A percentile compares a stretch with the other conserved stretches of the same genome.
phyloP scores from a whole-genome alignment of 2,113 vertebrate genomes.

The Heliornis fulica region DNA sequence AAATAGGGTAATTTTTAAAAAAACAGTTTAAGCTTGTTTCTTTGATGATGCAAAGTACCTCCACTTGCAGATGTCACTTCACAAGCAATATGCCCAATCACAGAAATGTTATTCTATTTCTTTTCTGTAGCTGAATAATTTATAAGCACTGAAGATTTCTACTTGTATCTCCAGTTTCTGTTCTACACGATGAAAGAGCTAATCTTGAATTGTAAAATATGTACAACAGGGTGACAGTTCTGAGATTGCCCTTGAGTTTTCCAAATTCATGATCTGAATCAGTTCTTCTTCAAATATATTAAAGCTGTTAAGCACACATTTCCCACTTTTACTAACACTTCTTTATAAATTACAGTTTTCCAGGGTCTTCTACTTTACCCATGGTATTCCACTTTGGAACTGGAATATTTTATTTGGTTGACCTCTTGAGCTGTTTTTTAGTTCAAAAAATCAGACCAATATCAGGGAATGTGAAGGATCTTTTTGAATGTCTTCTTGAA shows the following conservation, averaged over 20 bases:
- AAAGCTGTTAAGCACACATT: not conserved
- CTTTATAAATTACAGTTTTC: not conserved
- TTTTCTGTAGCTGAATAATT: not conserved
- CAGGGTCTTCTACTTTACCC: not conserved
- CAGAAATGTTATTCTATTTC: not conserved
- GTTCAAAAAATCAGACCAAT: not conserved
- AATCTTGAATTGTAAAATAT: not conserved
- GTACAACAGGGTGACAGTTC: not conserved
- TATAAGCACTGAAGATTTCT: not conserved
- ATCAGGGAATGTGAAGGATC: slow-evolving; percentile 77
- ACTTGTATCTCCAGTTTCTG: not conserved
- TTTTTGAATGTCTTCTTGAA: slow-evolving; percentile 94
- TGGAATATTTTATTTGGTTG: not conserved
- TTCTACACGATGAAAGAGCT: not conserved
- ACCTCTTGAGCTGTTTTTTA: not conserved
- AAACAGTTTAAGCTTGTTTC: not conserved
- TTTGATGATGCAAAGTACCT: slow-evolving; percentile 13
- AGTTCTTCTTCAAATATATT: not conserved
- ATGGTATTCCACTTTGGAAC: not conserved
- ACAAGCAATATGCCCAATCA: not conserved
- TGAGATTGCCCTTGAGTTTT: not conserved
- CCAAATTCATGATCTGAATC: not conserved
- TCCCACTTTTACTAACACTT: not conserved
- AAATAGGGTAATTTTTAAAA: not conserved
- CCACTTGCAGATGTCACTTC: not conserved